A percentile compares a stretch with the other conserved stretches of the same genome.
These are phyloP conservation scores for Hippoglossus hippoglossus DNA, from an alignment of 2,797 vertebrate genomes.

Conservation along the genomic window DNA sequence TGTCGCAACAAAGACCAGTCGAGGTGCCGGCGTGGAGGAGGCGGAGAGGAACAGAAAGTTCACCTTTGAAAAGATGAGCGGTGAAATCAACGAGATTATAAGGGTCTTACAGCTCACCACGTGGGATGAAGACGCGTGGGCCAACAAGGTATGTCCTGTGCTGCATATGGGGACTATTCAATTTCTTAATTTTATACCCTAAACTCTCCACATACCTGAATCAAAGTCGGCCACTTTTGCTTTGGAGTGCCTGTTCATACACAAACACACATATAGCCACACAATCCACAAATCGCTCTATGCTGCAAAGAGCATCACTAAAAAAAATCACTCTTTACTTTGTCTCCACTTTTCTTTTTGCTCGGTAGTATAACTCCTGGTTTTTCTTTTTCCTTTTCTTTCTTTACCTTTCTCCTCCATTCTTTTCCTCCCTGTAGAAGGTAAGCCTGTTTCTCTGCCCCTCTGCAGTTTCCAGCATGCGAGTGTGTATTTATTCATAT, in stretches of 20 bases:
- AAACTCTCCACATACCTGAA: conserved; percentile 10
- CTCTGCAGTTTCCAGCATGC: conserved; percentile 88
- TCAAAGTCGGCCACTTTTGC: conserved; percentile 28
- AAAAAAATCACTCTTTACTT: conserved; percentile 67
- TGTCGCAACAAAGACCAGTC: conserved; percentile 94
- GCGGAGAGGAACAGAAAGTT: conserved; percentile 96
- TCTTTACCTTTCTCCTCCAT: conserved; percentile 87
- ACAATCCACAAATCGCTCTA: conserved; percentile 36
- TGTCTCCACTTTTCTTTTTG: conserved; percentile 77
- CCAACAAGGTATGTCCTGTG: conserved; percentile 89
- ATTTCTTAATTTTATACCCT: neutral
- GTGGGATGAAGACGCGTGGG: conserved; percentile 99
- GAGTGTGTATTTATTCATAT: conserved; percentile 66
- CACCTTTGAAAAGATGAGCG: conserved; percentile 97
- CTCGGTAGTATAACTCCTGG: conserved; percentile 84
- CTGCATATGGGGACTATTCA: conserved; percentile 2
- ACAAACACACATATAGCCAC: conserved; percentile 27
- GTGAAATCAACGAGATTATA: conserved; percentile 97
- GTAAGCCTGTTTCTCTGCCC: conserved; percentile 91
- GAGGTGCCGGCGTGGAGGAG: conserved; percentile 94
- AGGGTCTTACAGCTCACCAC: conserved; percentile 97
- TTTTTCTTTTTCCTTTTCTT: conserved; percentile 83
- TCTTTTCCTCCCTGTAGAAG: conserved; percentile 96
- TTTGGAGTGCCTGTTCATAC: conserved; percentile 38
- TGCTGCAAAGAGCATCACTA: conserved; percentile 47